phyloP scores from a whole-genome alignment of 2,888 invertebrate genomes.

The Xestia c-nigrum region DNA sequence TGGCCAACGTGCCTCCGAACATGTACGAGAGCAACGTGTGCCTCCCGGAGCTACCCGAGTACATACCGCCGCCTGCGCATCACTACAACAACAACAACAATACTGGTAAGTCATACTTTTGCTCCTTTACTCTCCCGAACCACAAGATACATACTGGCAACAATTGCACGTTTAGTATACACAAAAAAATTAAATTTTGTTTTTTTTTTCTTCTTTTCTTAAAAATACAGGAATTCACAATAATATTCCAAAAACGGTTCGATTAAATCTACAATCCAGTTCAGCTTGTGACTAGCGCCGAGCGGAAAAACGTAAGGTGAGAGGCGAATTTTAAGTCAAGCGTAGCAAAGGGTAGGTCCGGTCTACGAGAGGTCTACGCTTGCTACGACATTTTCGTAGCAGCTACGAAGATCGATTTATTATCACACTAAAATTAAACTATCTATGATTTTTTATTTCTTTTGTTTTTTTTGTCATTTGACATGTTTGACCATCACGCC shows the following conservation, averaged over 20 bases:
- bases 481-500: background rate
- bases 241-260: background rate
- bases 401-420: constrained; percentile 45
- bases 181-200: no score
- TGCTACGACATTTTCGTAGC: constrained; percentile 65
- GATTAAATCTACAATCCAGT: background rate
- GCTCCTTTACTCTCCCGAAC: no score
- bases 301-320: background rate
- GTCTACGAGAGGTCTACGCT: constrained; percentile 66
- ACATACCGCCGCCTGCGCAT: constrained; percentile 91
- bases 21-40: constrained; percentile 95
- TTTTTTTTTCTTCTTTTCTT: no score
- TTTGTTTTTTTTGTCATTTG: background rate
- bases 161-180: no score
- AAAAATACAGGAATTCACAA: background rate
- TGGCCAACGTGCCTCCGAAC: constrained; percentile 93
- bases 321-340: constrained; percentile 16
- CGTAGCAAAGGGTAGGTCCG: constrained; percentile 47
- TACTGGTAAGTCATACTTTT: constrained; percentile 86
- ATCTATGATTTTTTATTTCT: background rate
- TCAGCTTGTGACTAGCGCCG: background rate
- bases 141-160: no score
- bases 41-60: constrained; percentile 94
- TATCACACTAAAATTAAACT: background rate
- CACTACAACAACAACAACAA: constrained; percentile 90